Evolutionary conservation across 2,113 vertebrate genomes (phyloP).

Genomic region (Pelvicachromis taeniatus): DNA sequence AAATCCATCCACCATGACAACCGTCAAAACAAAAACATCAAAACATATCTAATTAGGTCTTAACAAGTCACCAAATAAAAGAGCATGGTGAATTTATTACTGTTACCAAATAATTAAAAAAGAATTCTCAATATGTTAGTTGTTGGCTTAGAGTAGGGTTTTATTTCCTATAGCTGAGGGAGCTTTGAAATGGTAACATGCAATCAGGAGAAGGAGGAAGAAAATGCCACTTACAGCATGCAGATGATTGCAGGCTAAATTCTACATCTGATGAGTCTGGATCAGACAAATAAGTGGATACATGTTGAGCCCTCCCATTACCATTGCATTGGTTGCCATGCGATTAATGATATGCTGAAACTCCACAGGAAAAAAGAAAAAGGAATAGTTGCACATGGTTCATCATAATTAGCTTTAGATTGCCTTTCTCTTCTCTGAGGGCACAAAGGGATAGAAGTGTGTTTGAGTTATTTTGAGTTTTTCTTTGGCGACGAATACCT

Average conservation of each 20-base stretch:
- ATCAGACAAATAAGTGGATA: not conserved
- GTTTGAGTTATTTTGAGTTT: conserved; percentile 8
- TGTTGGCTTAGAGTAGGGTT: not conserved
- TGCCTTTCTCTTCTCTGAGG: conserved; percentile 35
- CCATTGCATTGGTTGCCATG: conserved; percentile 50
- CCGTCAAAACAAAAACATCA: too few relatives aligned
- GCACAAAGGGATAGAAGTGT: conserved; percentile 2
- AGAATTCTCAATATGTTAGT: not conserved
- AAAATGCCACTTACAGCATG: not conserved
- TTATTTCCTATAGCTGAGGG: rapidly evolving
- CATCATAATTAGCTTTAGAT: conserved; percentile 66
- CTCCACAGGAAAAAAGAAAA: not conserved
- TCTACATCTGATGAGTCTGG: not conserved
- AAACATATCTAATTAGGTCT: too few relatives aligned
- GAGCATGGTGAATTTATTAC: not conserved
- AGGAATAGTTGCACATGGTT: conserved; percentile 56
- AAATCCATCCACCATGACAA: too few relatives aligned
- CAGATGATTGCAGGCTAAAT: not conserved
- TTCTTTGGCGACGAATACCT: not conserved
- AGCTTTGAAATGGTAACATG: not conserved
- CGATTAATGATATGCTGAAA: conserved; percentile 60
- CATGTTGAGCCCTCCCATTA: conserved; percentile 17
- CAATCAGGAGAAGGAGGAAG: not conserved
- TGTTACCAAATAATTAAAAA: not conserved
- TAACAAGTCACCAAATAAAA: not conserved